Evolutionary conservation across 2,797 vertebrate species (phyloP).

Genomic region (Xenentodon cancila): DNA sequence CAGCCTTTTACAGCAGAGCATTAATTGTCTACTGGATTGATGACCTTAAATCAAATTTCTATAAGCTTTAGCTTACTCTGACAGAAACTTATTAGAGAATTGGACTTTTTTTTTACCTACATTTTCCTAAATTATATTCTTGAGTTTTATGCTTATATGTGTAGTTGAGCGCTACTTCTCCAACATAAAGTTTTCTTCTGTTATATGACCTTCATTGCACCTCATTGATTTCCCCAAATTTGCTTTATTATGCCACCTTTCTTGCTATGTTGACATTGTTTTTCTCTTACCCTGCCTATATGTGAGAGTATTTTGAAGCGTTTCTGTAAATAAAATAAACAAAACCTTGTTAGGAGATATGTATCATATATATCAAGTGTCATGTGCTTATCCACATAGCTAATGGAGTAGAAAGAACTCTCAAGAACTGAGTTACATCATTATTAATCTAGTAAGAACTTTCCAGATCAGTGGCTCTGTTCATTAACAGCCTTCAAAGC

Average conservation of each 20-base stretch:
- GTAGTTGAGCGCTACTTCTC: constrained; percentile 4
- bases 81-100: constrained; percentile 38
- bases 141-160: neutral
- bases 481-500: constrained; percentile 73
- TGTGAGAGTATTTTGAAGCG: constrained; percentile 14
- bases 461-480: constrained; percentile 70
- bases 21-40: constrained; percentile 22
- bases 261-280: constrained; percentile 29
- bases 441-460: constrained; percentile 74
- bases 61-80: constrained; percentile 24
- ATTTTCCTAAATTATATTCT: constrained; percentile 13
- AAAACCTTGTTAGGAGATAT: constrained; percentile 63
- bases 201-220: constrained; percentile 42
- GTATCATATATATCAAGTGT: constrained; percentile 65
- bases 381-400: constrained; percentile 52
- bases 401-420: constrained; percentile 69
- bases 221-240: constrained; percentile 33
- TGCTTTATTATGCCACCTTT: constrained; percentile 28
- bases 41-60: constrained; percentile 10
- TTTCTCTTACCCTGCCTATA: constrained; percentile 1
- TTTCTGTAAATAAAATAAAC: constrained; percentile 36
- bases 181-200: constrained; percentile 18
- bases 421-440: constrained; percentile 60
- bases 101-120: constrained; percentile 12
- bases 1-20: neutral